A percentile compares a stretch with the other conserved stretches of the same genome.
phyloP scores from a whole-genome alignment of 2,888 invertebrate species.

The Sipunculus nudus region DNA sequence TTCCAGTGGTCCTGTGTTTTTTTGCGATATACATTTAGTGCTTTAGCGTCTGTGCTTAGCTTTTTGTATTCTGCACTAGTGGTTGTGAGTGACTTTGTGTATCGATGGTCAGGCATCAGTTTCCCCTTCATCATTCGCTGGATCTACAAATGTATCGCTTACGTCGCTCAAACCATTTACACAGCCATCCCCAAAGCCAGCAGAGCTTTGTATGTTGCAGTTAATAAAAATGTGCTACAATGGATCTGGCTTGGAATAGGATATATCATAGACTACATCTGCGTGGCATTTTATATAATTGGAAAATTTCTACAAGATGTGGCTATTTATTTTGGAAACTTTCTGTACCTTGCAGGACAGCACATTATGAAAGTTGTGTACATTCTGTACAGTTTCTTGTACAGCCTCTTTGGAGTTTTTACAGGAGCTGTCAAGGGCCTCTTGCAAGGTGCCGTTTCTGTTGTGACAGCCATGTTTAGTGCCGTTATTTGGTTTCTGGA shows the following conservation, averaged over 20 bases:
- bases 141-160: too few relatives aligned
- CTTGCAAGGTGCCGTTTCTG: conserved; percentile 12
- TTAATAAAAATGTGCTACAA: conserved; percentile 26
- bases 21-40: too few relatives aligned
- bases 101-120: neutral
- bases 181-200: conserved; percentile 2
- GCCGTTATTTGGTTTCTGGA: conserved; percentile 34
- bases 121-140: neutral
- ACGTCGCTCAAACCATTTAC: too few relatives aligned
- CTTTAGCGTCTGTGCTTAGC: too few relatives aligned
- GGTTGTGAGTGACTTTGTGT: neutral
- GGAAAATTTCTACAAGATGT: conserved; percentile 32
- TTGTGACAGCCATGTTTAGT: conserved; percentile 28
- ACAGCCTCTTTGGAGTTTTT: conserved; percentile 19
- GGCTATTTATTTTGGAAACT: conserved; percentile 23
- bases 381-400: conserved; percentile 29
- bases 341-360: conserved; percentile 12
- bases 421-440: conserved; percentile 16
- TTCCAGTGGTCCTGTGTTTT: too few relatives aligned
- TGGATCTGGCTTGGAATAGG: conserved; percentile 6
- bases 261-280: conserved; percentile 1
- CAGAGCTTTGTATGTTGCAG: conserved; percentile 18
- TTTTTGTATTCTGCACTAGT: too few relatives aligned
- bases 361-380: conserved; percentile 34
- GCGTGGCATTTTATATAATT: conserved; percentile 26